Evolutionary conservation across 2,797 vertebrate genomes (phyloP).

Genomic region (Halcyon smyrnensis): DNA sequence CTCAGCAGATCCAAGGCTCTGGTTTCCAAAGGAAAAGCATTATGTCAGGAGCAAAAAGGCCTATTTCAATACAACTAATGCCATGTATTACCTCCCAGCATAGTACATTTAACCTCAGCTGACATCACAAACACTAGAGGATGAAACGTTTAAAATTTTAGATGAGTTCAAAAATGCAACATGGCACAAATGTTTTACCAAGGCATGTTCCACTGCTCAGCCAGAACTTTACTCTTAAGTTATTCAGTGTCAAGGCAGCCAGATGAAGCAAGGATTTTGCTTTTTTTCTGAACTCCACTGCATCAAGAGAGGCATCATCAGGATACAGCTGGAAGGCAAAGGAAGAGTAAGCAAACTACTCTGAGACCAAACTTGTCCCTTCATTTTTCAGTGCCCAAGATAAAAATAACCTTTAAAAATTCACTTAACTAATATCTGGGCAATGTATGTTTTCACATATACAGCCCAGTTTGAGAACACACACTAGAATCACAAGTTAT

Average conservation of each 20-base stretch:
- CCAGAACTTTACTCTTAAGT: constrained; percentile 89
- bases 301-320: constrained; percentile 86
- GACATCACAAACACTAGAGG: neutral
- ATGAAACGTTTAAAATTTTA: neutral
- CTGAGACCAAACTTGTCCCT: neutral
- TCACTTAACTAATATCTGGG: neutral
- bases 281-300: constrained; percentile 87
- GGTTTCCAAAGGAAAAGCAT: neutral
- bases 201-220: constrained; percentile 96
- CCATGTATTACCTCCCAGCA: neutral
- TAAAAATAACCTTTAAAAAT: neutral
- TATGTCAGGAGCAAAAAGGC: neutral
- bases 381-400: neutral
- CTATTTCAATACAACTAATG: neutral
- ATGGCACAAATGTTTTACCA: constrained; percentile 78
- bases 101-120: neutral
- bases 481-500: neutral
- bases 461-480: neutral
- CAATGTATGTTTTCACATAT: neutral
- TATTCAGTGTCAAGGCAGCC: constrained; percentile 81
- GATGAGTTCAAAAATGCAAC: neutral
- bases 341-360: neutral
- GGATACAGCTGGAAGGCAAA: constrained; percentile 84
- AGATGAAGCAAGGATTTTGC: constrained; percentile 88
- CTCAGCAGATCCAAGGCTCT: neutral